phyloP scores from a whole-genome alignment of 30 jellyfish, hydroid and myxozoan species.

The Rhopilema esculentum region DNA sequence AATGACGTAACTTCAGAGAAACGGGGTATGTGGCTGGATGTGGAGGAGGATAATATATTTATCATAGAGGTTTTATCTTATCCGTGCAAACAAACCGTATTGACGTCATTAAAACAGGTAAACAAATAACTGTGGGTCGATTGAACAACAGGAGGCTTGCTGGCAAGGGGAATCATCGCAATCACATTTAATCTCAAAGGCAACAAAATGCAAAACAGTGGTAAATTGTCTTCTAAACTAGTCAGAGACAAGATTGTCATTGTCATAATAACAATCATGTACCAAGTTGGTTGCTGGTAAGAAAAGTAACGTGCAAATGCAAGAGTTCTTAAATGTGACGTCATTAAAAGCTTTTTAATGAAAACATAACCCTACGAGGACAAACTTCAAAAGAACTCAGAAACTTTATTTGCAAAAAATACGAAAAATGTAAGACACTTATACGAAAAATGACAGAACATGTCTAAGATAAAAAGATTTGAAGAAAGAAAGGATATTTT shows the following conservation, averaged over 20 bases:
- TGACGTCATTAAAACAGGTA: constrained; percentile 3
- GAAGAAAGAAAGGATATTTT: too few relatives aligned
- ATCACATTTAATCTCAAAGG: background rate
- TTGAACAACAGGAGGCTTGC: background rate
- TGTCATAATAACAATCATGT: background rate
- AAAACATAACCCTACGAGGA: too few relatives aligned
- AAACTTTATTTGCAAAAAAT: too few relatives aligned
- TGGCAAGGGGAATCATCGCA: constrained; percentile 7
- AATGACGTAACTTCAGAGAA: too few relatives aligned
- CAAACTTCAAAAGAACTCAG: too few relatives aligned
- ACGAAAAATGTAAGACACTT: too few relatives aligned
- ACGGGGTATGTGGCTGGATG: background rate
- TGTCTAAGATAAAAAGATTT: too few relatives aligned
- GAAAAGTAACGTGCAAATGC: too few relatives aligned
- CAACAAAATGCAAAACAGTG: background rate
- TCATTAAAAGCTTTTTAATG: too few relatives aligned
- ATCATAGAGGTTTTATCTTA: background rate
- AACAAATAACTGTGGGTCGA: background rate
- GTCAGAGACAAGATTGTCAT: background rate
- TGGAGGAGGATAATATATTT: background rate
- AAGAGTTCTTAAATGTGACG: too few relatives aligned
- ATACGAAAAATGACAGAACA: too few relatives aligned
- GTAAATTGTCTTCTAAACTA: background rate
- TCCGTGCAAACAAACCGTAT: background rate
- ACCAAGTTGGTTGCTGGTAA: too few relatives aligned